These are phyloP conservation scores for Butorides virescens DNA, from an alignment of 2,113 vertebrate genomes.

Conservation along the genomic window DNA sequence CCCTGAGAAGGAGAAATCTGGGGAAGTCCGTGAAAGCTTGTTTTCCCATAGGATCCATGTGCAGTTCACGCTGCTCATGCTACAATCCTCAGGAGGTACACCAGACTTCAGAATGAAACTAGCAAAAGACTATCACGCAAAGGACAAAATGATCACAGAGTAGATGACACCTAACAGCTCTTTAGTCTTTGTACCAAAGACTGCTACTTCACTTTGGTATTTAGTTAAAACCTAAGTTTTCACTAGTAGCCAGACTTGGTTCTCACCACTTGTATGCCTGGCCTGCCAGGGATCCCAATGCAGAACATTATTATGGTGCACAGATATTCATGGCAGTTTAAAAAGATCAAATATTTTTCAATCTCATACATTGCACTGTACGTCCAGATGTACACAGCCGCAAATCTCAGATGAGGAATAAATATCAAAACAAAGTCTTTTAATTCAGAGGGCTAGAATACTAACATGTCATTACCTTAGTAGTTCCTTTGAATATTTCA, in stretches of 20 bases:
- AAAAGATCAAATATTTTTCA: not conserved
- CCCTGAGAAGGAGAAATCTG: not conserved
- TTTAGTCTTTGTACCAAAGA: not conserved
- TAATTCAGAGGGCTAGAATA: not conserved
- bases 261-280: not conserved
- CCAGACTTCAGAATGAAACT: not conserved
- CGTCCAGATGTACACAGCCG: not conserved
- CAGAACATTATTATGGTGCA: not conserved
- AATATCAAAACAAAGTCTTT: not conserved
- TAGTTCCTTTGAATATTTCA: not conserved
- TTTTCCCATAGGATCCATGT: not conserved
- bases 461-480: not conserved
- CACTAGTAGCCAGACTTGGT: not conserved
- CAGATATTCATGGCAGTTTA: rapidly evolving
- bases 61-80: not conserved
- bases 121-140: not conserved
- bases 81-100: not conserved
- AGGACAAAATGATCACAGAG: not conserved
- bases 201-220: not conserved
- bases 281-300: not conserved
- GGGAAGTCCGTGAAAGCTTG: not conserved
- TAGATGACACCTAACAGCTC: not conserved
- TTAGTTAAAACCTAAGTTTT: not conserved
- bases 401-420: not conserved
- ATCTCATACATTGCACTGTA: not conserved